A percentile compares a stretch with the other conserved stretches of the same genome.
Conservation (phyloP, 2,888 invertebrate genomes). For the Tortricodes alternella region DNA sequence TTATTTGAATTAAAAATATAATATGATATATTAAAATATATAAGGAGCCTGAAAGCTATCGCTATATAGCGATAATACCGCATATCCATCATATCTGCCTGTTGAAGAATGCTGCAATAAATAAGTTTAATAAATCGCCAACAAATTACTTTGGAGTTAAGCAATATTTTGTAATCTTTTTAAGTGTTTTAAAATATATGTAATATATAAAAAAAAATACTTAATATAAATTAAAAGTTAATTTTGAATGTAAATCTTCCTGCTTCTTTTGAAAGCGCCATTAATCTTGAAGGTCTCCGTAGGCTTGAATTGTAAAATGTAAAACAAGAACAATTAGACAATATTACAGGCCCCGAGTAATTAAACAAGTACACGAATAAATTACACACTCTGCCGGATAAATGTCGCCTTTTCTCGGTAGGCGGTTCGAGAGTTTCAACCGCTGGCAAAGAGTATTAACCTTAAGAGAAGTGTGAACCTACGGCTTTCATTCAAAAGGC, state of each 20-base stretch:
- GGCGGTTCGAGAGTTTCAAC: not conserved
- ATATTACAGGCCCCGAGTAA: constrained; percentile 25
- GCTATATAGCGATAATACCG: too few species aligned
- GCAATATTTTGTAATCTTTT: too few species aligned
- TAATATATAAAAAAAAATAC: not conserved
- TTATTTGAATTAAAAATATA: too few species aligned
- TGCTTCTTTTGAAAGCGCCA: constrained; percentile 13
- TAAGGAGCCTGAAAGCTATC: too few species aligned
- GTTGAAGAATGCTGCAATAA: too few species aligned
- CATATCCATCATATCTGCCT: too few species aligned
- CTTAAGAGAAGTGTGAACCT: not conserved
- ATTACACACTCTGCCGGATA: constrained; percentile 29
- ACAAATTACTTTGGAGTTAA: too few species aligned
- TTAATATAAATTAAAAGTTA: not conserved
- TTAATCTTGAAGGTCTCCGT: constrained; percentile 19
- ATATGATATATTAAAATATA: too few species aligned
- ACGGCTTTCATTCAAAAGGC: not conserved
- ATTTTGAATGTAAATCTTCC: not conserved
- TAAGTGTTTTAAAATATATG: too few species aligned
- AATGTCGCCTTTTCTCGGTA: constrained; percentile 27
- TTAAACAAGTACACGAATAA: constrained; percentile 30
- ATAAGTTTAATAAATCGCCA: too few species aligned
- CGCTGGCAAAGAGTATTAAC: constrained; percentile 8
- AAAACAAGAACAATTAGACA: constrained; percentile 29
- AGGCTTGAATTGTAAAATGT: constrained; percentile 24